Evolutionary conservation across 2,888 invertebrate species (phyloP), one percentile per base, ranked within the genome.

Genomic region (Athalia cordata): DNA sequence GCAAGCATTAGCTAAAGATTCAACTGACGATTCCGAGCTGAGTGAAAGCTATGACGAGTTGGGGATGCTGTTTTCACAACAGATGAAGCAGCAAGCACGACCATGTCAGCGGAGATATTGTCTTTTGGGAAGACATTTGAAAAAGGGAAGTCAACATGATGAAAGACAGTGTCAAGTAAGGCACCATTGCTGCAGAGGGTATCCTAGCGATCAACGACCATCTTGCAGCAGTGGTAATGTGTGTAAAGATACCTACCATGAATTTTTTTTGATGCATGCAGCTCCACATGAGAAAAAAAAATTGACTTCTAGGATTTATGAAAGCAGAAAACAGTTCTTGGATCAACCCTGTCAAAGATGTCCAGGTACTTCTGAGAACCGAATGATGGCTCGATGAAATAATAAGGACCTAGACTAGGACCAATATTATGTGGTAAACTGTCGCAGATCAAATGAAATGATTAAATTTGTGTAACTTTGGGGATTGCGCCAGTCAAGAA

Each of bases 191-290:
- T 78, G 79, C 72, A n/a, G 81, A 78, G 64, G 80, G 77, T 77
- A 55, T 62, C 64, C 79, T 11, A 50, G 77, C 49, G 81, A 83
- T 5, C 81, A 81, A 29, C 80, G 84, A 66, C 84, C 84, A 6
- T 78, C 81, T 0, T 85, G 85, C 55, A 82, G 80, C 7, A 84
- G 77, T 67, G 84, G 82, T n/a, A 82, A 83, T 55, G 80, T 85
- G 52, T 85, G 85, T 47, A 59, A 11, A 9, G 85, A 85, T 4
- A 84, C 85, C 5, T 85, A 85, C 75, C 83, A 85, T 67, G 85
- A 84, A 70, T 81, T 84, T 64, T 72, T 83, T 52, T 78, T 85
- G 15, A 83, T 84, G 84, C 77, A 45, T 64, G 80, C 81, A 4
- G 65, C 80, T 47, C 72, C 77, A 4, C 47, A 64, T 0, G 76